These are phyloP conservation scores for Lacerta agilis DNA, from an alignment of 2,797 vertebrate genomes.

Conservation along the genomic window DNA sequence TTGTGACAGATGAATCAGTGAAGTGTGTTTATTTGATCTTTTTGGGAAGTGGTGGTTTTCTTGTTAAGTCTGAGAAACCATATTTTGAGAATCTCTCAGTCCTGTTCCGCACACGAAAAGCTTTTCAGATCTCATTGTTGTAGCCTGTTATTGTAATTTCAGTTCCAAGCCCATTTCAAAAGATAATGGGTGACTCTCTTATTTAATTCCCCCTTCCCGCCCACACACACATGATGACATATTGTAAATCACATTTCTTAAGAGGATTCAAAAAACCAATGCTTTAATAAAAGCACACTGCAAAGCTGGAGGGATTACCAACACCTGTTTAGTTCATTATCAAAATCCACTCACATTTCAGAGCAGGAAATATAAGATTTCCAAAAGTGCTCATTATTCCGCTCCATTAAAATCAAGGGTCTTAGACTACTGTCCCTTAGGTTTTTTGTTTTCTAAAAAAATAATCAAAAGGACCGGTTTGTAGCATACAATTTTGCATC, in stretches of 20 bases:
- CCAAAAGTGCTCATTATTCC: constrained; percentile 3
- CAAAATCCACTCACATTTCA: not conserved
- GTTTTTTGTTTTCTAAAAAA: not conserved
- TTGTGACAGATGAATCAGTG: not conserved
- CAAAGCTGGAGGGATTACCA: not conserved
- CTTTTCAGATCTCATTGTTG: not conserved
- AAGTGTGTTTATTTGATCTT: not conserved
- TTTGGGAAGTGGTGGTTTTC: not conserved
- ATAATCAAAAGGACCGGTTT: not conserved
- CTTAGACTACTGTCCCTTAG: not conserved
- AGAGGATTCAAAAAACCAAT: constrained; percentile 4
- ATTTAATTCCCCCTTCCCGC: not conserved
- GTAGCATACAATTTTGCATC: not conserved
- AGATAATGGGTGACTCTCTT: not conserved
- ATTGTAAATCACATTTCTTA: constrained; percentile 7
- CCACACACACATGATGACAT: not conserved
- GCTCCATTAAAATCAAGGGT: constrained; percentile 1
- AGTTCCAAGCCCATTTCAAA: constrained; percentile 13
- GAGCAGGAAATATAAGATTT: not conserved
- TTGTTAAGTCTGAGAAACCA: not conserved
- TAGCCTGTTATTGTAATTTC: not conserved
- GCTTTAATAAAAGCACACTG: not conserved
- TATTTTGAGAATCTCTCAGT: not conserved
- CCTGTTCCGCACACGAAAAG: no score
- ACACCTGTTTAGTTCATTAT: constrained; percentile 8